Conservation (phyloP, 2,797 vertebrate genomes). For the Lepus oiostolus region DNA sequence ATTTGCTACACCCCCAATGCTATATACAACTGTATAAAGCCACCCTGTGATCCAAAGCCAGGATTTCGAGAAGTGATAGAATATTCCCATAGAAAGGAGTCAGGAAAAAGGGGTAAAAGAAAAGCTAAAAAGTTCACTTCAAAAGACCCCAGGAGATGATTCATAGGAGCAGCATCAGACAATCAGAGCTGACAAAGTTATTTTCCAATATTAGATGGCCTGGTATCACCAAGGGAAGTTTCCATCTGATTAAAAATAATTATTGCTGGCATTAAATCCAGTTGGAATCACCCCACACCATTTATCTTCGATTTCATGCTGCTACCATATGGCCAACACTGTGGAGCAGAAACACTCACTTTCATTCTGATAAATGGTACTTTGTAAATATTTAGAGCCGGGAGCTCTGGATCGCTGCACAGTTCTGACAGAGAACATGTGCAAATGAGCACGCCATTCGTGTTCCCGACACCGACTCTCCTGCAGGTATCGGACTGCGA, state of each 20-base stretch:
- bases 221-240: slow-evolving; percentile 86
- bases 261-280: slow-evolving; percentile 88
- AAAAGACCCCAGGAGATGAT: slow-evolving; percentile 70
- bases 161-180: slow-evolving; percentile 74
- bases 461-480: slow-evolving; percentile 45
- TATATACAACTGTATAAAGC: slow-evolving; percentile 79
- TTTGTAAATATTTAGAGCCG: slow-evolving; percentile 89
- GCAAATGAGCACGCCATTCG: slow-evolving; percentile 63
- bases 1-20: slow-evolving; percentile 70
- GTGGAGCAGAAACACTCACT: slow-evolving; percentile 85
- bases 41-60: slow-evolving; percentile 80
- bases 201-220: slow-evolving; percentile 76
- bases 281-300: slow-evolving; percentile 80
- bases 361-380: slow-evolving; percentile 86
- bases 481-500: slow-evolving; percentile 37
- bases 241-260: slow-evolving; percentile 90
- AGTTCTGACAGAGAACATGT: slow-evolving; percentile 79
- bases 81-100: slow-evolving; percentile 45
- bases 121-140: slow-evolving; percentile 55
- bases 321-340: slow-evolving; percentile 85
- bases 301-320: slow-evolving; percentile 82
- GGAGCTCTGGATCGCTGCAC: slow-evolving; percentile 84
- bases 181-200: slow-evolving; percentile 61
- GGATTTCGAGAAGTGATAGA: slow-evolving; percentile 77
- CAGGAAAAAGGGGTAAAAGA: background rate